These are phyloP conservation scores for Paramormyrops kingsleyae DNA, from an alignment of 2,113 vertebrate genomes.

Conservation along the genomic window DNA sequence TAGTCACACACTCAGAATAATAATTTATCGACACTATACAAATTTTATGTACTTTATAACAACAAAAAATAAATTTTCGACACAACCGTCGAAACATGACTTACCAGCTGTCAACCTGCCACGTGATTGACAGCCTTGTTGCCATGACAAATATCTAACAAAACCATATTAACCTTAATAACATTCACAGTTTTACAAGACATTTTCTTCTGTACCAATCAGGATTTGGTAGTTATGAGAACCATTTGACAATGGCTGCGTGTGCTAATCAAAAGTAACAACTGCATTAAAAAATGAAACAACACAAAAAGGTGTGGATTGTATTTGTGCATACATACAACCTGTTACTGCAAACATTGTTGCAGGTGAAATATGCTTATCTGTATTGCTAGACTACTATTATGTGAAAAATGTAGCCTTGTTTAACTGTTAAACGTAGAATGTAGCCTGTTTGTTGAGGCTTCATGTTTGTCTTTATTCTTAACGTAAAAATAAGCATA, in stretches of 20 bases:
- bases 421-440: neutral
- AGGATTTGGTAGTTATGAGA: neutral
- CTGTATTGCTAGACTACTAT: neutral
- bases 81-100: neutral
- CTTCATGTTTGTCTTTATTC: neutral
- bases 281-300: neutral
- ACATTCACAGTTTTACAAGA: neutral
- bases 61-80: neutral
- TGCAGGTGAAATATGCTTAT: neutral
- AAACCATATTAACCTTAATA: neutral
- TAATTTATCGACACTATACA: neutral
- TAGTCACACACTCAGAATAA: neutral
- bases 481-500: neutral
- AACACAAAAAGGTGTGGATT: neutral
- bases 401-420: neutral
- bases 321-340: neutral
- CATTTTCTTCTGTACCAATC: neutral
- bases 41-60: neutral
- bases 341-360: neutral
- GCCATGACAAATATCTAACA: neutral
- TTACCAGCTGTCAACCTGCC: neutral
- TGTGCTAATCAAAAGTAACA: neutral
- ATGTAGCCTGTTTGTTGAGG: neutral
- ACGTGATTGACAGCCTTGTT: neutral
- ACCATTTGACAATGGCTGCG: neutral